Base-by-base conservation (phyloP, 2,797 vertebrate genomes). In the Hapalemur alaotrensis region DNA sequence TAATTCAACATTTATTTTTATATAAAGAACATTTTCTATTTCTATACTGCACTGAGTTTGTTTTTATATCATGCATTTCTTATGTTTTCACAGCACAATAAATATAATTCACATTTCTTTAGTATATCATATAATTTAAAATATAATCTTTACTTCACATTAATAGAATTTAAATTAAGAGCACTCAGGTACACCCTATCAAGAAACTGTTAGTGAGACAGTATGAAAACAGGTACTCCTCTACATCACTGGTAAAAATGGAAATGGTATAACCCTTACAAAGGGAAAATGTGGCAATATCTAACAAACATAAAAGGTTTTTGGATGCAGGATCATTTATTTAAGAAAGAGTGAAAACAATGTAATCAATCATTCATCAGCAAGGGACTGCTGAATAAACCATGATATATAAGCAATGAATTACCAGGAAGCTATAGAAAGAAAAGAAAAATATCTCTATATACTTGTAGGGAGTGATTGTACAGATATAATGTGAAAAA, bases 151-250 rank as follows among this genome's bases (percentile, higher is more conserved):
- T 52, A 69, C 2, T 85, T 92, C 15, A 85, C 30, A 81, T 12
- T 46, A 89, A 65, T 25, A 89, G 65, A 92, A 69, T 89, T 67
- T 92, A 65, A 65, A 92, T 57, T 32, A 86, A 85, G 89, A 85
- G 38, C n/a, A 93, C 4, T 57, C 67, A 46, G 85, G 92, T 50
- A 75, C 4, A 50, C 50, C 18, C 41, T n/a, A 57, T 79, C 32
- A 52, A 59, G 14, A 80, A 50, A 59, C 32, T 72, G 20, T 25
- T 65, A 57, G 38, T 48, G 12, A 88, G n/a, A 48, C 14, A 50
- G 22, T 46, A 14, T 4, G n/a, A 67, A 84, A 65, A 80, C 8
- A 59, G 23, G 41, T 73, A 59, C 4, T 67, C 54, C 13, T 75
- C 63, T 50, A 15, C 1, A n/a, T 80, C 11, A 38, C 30, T 38